phyloP scores from a whole-genome alignment of 2,113 vertebrate species.

The Nibea albiflora region DNA sequence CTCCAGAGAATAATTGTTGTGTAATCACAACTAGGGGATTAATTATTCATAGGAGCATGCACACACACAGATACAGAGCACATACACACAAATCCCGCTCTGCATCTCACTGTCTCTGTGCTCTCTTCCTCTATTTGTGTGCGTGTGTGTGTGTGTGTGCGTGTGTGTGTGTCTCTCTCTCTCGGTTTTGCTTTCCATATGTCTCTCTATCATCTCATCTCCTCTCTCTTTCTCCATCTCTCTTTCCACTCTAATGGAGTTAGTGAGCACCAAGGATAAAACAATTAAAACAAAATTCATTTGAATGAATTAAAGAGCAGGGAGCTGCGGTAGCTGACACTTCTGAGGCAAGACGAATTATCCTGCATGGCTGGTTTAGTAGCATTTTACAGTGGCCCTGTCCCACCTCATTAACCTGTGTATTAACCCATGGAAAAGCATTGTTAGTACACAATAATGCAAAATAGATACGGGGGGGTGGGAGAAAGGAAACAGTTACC shows the following conservation, averaged over 20 bases:
- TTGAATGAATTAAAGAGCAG: slow-evolving; percentile 77
- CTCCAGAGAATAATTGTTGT: slow-evolving; percentile 76
- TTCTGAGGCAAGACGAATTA: slow-evolving; percentile 75
- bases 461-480: slow-evolving; percentile 24
- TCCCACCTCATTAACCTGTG: slow-evolving; percentile 68
- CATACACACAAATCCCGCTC: slow-evolving; percentile 30
- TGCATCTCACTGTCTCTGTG: slow-evolving; percentile 19
- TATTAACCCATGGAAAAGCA: slow-evolving; percentile 61
- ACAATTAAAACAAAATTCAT: slow-evolving; percentile 79
- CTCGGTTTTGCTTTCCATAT: slow-evolving; percentile 19
- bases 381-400: slow-evolving; percentile 65
- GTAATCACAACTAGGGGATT: slow-evolving; percentile 72
- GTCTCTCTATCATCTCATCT: slow-evolving; percentile 35
- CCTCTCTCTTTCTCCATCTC: slow-evolving; percentile 21
- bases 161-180: slow-evolving; percentile 26
- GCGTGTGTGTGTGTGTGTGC: not conserved
- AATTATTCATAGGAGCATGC: slow-evolving; percentile 71
- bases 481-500: slow-evolving; percentile 2
- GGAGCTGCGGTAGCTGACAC: slow-evolving; percentile 64
- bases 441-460: slow-evolving; percentile 48
- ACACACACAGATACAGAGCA: slow-evolving; percentile 20
- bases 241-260: slow-evolving; percentile 71
- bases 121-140: slow-evolving; percentile 20
- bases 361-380: slow-evolving; percentile 71
- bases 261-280: slow-evolving; percentile 71